Percentiles rank a stretch among this genome's conserved stretches.
These are phyloP conservation scores for cat (Felis catus) DNA, from an alignment of 2,113 vertebrate genomes.

Conservation along the genomic window F.catus_Fca126_mat1.0 CM031423.1:48192001-48192500, in stretches of 20 bases:
- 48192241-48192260: neutral
- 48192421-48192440: neutral
- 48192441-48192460: neutral
- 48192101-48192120: slow-evolving; percentile 31
- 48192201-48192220: neutral
- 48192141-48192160: slow-evolving; percentile 40
- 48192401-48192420: neutral
- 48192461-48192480: neutral
- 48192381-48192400: neutral
- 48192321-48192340: neutral
- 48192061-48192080: slow-evolving; percentile 54
- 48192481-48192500: neutral
- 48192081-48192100: slow-evolving; percentile 47
- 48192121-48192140: slow-evolving; percentile 39
- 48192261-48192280: neutral
- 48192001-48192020: slow-evolving; percentile 44
- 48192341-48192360: neutral
- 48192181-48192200: slow-evolving; percentile 32
- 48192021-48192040: slow-evolving; percentile 55
- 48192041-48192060: slow-evolving; percentile 55
- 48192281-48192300: neutral
- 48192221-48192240: slow-evolving; percentile 6
- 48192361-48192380: neutral
- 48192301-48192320: neutral
- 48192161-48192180: neutral